Base-by-base conservation (phyloP, 1,140 invertebrate genomes). In the Diabrotica undecimpunctata region DNA sequence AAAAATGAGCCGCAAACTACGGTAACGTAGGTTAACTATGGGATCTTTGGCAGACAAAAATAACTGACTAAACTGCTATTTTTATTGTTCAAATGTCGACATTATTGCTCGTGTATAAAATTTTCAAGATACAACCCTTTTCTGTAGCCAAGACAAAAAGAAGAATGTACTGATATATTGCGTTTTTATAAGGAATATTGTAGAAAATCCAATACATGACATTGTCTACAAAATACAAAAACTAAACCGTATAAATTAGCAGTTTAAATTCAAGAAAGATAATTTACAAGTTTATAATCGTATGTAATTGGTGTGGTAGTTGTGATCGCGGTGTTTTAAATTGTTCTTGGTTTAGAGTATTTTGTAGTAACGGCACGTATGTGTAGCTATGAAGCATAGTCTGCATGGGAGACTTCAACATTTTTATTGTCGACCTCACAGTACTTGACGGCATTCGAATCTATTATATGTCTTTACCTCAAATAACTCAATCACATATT, bases 231-330 rank as follows among this genome's bases (percentile, higher is more conserved):
- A 46, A 10, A 46, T 8, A 46, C 41, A 46, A 46, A 46, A 46
- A 46, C 41, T 46, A n/a, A 46, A 35, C 11, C n/a, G 56, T 54
- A 66, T 67, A 67, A 67, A 67, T 67, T 60, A 37, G 35, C 66
- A 64, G 66, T 67, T 67, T 64, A 63, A 64, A 67, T 67, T 67
- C 66, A 67, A 60, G 35, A 64, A 57, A 65, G 50, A 65, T 62
- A 62, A 65, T 68, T 68, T 68, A 65, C 63, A 68, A 68, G 57
- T 65, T 68, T 61, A 68, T 68, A 65, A 68, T 65, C 65, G 66
- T 62, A 62, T 41, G 64, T 68, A 68, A 68, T 68, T 59, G 63
- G 64, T 62, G 57, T 61, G 58, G 37, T 50, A 68, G 38, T 67
- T 8, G n/a, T 10, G 6, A 46, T 46, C 41, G 66, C 66, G 61